Base-by-base conservation (phyloP, 1,140 invertebrate species). In the Drosophila sturtevanti region DNA sequence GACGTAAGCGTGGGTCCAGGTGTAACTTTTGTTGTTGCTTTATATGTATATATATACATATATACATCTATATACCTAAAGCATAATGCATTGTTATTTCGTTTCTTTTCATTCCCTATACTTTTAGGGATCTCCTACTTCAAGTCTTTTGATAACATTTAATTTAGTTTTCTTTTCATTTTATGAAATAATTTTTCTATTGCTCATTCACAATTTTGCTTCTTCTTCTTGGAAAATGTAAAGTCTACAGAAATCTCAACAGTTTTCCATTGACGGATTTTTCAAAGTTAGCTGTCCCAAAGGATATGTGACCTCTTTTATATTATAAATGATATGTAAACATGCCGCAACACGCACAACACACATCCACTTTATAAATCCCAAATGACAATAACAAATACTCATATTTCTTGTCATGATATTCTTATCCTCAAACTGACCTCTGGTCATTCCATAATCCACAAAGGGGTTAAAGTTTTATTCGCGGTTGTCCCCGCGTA, bases 281-380 rank as follows among this genome's bases (percentile, higher is more conserved):
- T 63, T 37, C 12, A 38, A 73, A 56, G 14, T 77, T 55, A 68
- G 38, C 10, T 55, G 76, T 58, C 63, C 55, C 41, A 48, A 16
- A 48, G 41, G 41, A 48, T 48, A 18, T 71, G 37, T 71, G 37
- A 21, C 9, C 6, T 14, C 78, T 54, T 62, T 44, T 35, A 21
- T 68, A 24, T 84, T 62, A 84, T 72, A 84, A 84, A 84, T 79
- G 65, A 79, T 79, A 84, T 84, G 72, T 68, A 84, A 84, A 80
- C 81, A 84, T 69, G 68, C 74, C 82, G 80, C 68, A 72, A 38
- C 51, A 18, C 10, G 41, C n/a, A 76, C 55, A 69, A 54, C 63
- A 14, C 10, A 14, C 41, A 44, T 7, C 9, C 41, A 5, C 16
- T 18, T 10, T 4, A 34, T 34, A 10, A 58, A 16, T 84, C 80